Evolutionary conservation across 2,113 vertebrate species (phyloP), one percentile per base, ranked within the genome.

Genomic region (Urocolius indicus): DNA sequence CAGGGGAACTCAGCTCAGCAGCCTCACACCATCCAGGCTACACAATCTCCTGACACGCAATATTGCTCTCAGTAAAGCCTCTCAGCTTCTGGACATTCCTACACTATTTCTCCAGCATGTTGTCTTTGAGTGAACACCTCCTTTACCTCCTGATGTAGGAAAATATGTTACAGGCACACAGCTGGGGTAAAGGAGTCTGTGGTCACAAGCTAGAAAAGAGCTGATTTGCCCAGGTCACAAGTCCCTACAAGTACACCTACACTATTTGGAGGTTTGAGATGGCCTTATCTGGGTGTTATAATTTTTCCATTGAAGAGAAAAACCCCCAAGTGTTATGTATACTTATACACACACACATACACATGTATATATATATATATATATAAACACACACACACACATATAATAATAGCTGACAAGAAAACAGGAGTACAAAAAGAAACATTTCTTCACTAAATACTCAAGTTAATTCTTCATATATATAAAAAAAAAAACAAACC

Each of bases 31-130:
- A 6, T 63, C 7, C 68, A 27, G 67, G 72, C 63, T 65, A 41
- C 48, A 5, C 20, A 15, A 16, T 14, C 65, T 54, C n/a, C 74
- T 49, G 16, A 54, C 86, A 58, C 1, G 0, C 5, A 0, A 61
- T 38, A 23, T 2, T 69, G 51, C 46, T 26, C 57, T 11, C n/a
- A 5, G 32, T 0, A 48, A 73, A 90, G 26, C 38, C 51, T 3
- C 46, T 9, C 20, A 71, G 27, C 32, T 81, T 24, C 66, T 45
- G 57, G 8, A 22, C 15, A 5, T 21, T 45, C 38, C 61, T 26
- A 43, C 18, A 1, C 16, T 23, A 1, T 27, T 67, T 36, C 52
- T 82, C 48, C 68, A 45, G 19, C 38, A 5, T 0, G 15, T 13
- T 84, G 23, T 2, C 65, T 43, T 38, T 73, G 2, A 48, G 34